These are phyloP conservation scores for Philonicus albiceps DNA, from an alignment of 2,888 invertebrate genomes.

Conservation along the genomic window DNA sequence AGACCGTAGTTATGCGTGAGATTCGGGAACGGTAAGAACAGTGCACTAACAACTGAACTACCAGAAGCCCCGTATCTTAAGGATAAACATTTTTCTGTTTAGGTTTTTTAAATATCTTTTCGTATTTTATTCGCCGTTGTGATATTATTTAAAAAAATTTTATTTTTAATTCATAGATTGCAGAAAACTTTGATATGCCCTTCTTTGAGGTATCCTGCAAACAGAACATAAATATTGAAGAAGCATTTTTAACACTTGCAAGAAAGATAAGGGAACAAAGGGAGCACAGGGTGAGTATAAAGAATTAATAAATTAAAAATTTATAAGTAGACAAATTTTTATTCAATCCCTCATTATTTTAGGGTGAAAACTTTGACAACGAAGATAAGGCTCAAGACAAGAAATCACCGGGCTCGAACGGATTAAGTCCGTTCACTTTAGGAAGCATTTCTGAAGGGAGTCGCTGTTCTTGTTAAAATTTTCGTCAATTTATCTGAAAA, in stretches of 20 bases:
- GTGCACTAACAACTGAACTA: no score
- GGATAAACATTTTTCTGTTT: not conserved
- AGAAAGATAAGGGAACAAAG: conserved; percentile 83
- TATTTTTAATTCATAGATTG: conserved; percentile 69
- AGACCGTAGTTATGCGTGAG: no score
- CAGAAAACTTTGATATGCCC: conserved; percentile 86
- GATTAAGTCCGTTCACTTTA: conserved; percentile 62
- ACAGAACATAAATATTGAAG: conserved; percentile 84
- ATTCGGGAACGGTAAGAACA: no score
- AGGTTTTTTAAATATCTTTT: not conserved
- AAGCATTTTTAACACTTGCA: conserved; percentile 81
- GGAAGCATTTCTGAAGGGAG: conserved; percentile 61
- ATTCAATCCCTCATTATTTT: conserved; percentile 10
- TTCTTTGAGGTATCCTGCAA: conserved; percentile 90
- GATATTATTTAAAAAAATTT: not conserved
- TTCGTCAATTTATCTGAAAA: conserved; percentile 36
- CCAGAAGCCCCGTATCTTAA: no score
- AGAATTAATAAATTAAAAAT: not conserved
- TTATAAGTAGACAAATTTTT: no score
- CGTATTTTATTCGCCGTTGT: not conserved
- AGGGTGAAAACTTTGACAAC: conserved; percentile 65
- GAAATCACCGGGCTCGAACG: conserved; percentile 59
- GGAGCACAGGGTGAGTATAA: conserved; percentile 71
- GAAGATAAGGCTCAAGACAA: conserved; percentile 62
- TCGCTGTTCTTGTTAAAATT: conserved; percentile 62